These are phyloP conservation scores for Geopemphigus sp. DNA, from an alignment of 1,140 invertebrate species.

Conservation along the genomic window DNA sequence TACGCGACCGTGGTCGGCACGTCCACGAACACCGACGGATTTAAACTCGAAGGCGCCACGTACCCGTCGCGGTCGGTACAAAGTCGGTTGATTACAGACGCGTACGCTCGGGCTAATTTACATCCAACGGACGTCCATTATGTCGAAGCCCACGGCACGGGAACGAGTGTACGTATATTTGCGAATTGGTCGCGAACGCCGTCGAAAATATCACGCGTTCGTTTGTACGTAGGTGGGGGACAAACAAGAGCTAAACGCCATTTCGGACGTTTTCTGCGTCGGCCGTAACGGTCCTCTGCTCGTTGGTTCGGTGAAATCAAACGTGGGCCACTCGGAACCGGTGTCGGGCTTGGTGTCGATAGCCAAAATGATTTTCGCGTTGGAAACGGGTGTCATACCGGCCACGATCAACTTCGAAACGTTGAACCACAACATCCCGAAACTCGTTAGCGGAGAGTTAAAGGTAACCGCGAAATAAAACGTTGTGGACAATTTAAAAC, in stretches of 20 bases:
- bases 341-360: slow-evolving; percentile 64
- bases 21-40: slow-evolving; percentile 63
- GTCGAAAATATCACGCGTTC: slow-evolving; percentile 58
- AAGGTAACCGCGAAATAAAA: slow-evolving; percentile 50
- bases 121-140: slow-evolving; percentile 58
- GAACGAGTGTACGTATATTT: slow-evolving; percentile 56
- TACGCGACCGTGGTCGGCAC: slow-evolving; percentile 64
- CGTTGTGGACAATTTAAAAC: not conserved
- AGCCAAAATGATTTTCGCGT: slow-evolving; percentile 58
- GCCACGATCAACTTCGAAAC: slow-evolving; percentile 53
- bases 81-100: slow-evolving; percentile 40
- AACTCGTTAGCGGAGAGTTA: slow-evolving; percentile 58
- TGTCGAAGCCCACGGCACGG: slow-evolving; percentile 54
- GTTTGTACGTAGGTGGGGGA: slow-evolving; percentile 65
- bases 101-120: slow-evolving; percentile 56
- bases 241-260: slow-evolving; percentile 65
- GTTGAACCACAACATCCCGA: slow-evolving; percentile 60
- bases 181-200: not conserved
- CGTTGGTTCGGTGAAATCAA: slow-evolving; percentile 74
- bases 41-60: slow-evolving; percentile 56
- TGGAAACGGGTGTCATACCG: slow-evolving; percentile 53
- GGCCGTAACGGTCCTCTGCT: slow-evolving; percentile 61
- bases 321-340: slow-evolving; percentile 73
- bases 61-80: slow-evolving; percentile 33
- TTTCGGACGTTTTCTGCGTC: slow-evolving; percentile 62